Conservation (phyloP, 2,888 invertebrate genomes). For the Microctonus brassicae region DNA sequence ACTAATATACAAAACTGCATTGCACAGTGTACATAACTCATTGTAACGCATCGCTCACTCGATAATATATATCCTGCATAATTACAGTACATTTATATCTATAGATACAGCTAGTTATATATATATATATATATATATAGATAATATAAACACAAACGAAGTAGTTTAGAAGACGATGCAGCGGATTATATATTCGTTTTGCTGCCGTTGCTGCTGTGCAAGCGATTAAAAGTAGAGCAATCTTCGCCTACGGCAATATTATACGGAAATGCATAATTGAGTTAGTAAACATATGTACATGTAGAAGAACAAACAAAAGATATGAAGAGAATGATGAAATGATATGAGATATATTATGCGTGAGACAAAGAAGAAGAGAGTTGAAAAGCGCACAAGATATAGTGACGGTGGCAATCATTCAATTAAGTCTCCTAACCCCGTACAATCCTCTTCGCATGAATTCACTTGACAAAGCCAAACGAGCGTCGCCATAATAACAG, state of each 20-base stretch:
- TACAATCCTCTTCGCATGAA: constrained; percentile 62
- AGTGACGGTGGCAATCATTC: constrained; percentile 61
- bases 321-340: not conserved
- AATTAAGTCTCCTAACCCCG: constrained; percentile 59
- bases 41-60: constrained; percentile 15
- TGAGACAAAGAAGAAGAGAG: constrained; percentile 7
- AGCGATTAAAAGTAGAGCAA: constrained; percentile 12
- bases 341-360: no score
- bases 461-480: constrained; percentile 63
- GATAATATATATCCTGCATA: not conserved
- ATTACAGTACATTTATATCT: not conserved
- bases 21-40: not conserved
- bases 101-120: not conserved
- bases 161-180: constrained; percentile 4
- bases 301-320: constrained; percentile 22
- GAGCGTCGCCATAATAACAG: constrained; percentile 38
- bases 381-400: constrained; percentile 28
- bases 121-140: no score
- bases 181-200: not conserved
- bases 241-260: not conserved
- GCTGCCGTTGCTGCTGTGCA: not conserved
- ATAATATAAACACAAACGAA: constrained; percentile 12
- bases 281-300: constrained; percentile 8
- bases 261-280: constrained; percentile 35
- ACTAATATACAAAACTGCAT: constrained; percentile 24